These are phyloP conservation scores for Bacillus rossius DNA, from an alignment of 1,140 invertebrate species.

Conservation along the genomic window DNA sequence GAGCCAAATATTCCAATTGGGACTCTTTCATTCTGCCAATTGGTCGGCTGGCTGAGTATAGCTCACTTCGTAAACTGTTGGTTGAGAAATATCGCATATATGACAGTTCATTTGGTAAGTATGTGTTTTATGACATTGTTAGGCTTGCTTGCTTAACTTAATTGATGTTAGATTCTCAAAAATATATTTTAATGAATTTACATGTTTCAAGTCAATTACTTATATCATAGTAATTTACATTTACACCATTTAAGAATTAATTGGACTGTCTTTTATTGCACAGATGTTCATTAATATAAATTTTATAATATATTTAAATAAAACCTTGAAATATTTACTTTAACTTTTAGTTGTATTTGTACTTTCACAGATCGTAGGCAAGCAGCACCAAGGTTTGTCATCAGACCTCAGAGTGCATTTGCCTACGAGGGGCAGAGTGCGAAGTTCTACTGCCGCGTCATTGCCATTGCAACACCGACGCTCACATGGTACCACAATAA, in stretches of 20 bases:
- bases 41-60: slow-evolving; percentile 95
- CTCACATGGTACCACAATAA: slow-evolving; percentile 95
- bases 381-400: slow-evolving; percentile 96
- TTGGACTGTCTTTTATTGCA: neutral
- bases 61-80: slow-evolving; percentile 91
- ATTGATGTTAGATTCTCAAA: too few relatives aligned
- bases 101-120: slow-evolving; percentile 87
- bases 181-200: neutral
- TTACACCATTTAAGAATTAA: neutral
- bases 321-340: neutral
- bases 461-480: slow-evolving; percentile 89
- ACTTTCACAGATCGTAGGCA: slow-evolving; percentile 78
- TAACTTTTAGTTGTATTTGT: too few relatives aligned
- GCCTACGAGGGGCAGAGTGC: slow-evolving; percentile 96
- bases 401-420: slow-evolving; percentile 91
- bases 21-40: slow-evolving; percentile 89
- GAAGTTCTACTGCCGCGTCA: slow-evolving; percentile 94
- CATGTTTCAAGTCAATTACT: neutral
- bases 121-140: too few relatives aligned
- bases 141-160: too few relatives aligned
- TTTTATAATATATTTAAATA: neutral
- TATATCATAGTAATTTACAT: slow-evolving; percentile 9
- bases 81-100: slow-evolving; percentile 96
- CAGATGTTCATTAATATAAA: neutral
- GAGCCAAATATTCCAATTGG: slow-evolving; percentile 85